These are phyloP conservation scores for Vidua chalybeata DNA, from an alignment of 2,113 vertebrate species.

Conservation along the genomic window DNA sequence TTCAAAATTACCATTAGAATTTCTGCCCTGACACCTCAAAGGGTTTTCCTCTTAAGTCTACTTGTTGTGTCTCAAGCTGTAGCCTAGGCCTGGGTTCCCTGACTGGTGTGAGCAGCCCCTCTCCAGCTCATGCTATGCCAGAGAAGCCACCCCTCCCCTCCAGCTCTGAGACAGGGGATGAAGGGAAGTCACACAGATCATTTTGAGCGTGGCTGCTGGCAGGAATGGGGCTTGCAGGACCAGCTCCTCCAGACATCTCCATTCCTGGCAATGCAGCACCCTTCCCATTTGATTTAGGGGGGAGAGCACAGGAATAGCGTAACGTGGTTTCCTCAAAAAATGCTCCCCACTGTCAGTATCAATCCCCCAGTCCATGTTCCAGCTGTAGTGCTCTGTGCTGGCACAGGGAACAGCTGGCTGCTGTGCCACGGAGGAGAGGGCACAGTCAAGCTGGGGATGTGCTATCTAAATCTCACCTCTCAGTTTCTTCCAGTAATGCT, in stretches of 20 bases:
- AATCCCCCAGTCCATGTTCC: neutral
- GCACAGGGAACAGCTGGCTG: neutral
- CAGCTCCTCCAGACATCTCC: neutral
- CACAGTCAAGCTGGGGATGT: neutral
- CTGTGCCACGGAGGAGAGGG: accelerated
- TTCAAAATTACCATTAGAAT: slow-evolving; percentile 76
- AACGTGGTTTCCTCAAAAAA: neutral
- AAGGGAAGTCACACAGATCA: neutral
- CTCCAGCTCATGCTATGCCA: neutral
- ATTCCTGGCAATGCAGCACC: neutral
- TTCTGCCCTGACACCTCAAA: slow-evolving; percentile 57
- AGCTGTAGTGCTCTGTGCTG: neutral
- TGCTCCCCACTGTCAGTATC: neutral
- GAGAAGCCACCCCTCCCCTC: neutral
- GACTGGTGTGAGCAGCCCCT: neutral
- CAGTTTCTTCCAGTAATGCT: neutral
- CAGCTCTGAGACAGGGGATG: neutral
- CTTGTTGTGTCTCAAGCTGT: neutral
- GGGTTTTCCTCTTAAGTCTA: slow-evolving; percentile 8
- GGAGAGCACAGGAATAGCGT: neutral
- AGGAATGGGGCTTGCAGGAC: neutral
- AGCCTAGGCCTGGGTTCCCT: neutral
- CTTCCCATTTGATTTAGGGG: neutral
- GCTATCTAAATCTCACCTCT: neutral
- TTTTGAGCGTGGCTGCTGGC: neutral